These are phyloP conservation scores for Sisor rabdophorus DNA, from an alignment of 2,113 vertebrate genomes.

Conservation along the genomic window DNA sequence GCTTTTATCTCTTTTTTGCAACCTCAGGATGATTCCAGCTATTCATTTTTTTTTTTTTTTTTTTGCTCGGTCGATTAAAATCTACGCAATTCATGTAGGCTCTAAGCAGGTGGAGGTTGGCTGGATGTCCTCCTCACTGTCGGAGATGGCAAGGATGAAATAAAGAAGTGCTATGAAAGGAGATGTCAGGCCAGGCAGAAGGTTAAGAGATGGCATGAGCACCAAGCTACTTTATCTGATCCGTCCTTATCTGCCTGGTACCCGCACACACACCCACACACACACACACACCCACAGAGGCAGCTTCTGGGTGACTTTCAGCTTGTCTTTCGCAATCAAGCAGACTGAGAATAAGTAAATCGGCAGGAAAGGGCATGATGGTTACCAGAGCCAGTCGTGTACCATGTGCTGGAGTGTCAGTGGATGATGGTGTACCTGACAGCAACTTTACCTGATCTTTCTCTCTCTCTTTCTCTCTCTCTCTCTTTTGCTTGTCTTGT, in stretches of 20 bases:
- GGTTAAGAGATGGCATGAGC: slow-evolving; percentile 31
- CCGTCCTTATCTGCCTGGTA: slow-evolving; percentile 43
- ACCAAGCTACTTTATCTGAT: slow-evolving; percentile 43
- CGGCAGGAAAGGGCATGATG: not conserved
- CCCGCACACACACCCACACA: slow-evolving; percentile 3
- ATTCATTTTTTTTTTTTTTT: too few species aligned
- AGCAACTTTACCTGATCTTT: slow-evolving; percentile 4
- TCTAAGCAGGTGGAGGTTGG: not conserved
- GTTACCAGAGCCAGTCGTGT: slow-evolving; percentile 15
- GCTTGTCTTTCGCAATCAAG: not conserved
- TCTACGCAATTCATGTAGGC: not conserved
- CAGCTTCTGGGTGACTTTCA: slow-evolving; percentile 26
- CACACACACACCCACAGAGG: not conserved
- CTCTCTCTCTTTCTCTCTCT: slow-evolving; percentile 17
- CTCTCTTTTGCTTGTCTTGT: slow-evolving; percentile 8
- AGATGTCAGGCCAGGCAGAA: slow-evolving; percentile 38
- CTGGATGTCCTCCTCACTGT: slow-evolving; percentile 2
- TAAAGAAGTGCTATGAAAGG: slow-evolving; percentile 19
- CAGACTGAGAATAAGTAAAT: not conserved
- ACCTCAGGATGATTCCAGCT: not conserved
- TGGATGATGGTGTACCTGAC: not conserved
- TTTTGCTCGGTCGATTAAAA: not conserved
- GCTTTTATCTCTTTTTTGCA: not conserved
- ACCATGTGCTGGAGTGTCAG: slow-evolving; percentile 14
- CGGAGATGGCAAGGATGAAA: slow-evolving; percentile 6